These are phyloP conservation scores for Hystrix cristata DNA, from an alignment of 2,113 vertebrate species.

Conservation along the genomic window DNA sequence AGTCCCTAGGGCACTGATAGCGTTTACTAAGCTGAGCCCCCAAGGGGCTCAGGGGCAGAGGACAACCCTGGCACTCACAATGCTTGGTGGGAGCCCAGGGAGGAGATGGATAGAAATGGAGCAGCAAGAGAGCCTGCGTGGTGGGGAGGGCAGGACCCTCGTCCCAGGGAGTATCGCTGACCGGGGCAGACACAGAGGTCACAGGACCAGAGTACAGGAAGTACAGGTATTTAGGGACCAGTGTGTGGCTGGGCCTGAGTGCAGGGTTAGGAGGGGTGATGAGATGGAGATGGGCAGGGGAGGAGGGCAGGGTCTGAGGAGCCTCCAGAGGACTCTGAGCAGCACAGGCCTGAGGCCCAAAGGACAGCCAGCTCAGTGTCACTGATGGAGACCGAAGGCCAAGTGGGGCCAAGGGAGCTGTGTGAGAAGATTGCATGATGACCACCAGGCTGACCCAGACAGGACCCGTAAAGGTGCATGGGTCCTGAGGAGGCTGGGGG, in stretches of 20 bases:
- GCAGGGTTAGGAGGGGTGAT: rapidly evolving
- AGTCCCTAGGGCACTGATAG: rapidly evolving
- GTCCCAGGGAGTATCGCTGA: background rate
- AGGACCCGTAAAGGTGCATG: background rate
- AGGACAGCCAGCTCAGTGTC: background rate
- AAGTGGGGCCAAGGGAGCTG: background rate
- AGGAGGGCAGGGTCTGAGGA: background rate
- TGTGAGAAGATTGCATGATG: too few relatives aligned
- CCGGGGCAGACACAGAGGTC: background rate
- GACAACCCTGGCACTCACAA: rapidly evolving
- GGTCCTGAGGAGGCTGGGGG: background rate
- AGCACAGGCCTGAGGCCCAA: background rate
- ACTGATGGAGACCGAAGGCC: background rate
- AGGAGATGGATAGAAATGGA: background rate
- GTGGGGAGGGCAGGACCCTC: too few relatives aligned
- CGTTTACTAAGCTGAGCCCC: background rate
- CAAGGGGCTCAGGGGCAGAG: background rate
- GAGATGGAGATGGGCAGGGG: background rate
- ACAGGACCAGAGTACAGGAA: background rate
- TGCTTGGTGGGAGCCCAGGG: background rate
- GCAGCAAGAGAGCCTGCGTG: too few relatives aligned
- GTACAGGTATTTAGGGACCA: background rate
- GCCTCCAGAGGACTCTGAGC: background rate
- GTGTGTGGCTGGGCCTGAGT: rapidly evolving
- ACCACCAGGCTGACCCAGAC: background rate